These are phyloP conservation scores for Antechinus stuartii DNA, from an alignment of 2,113 vertebrate species.

Conservation along the genomic window DNA sequence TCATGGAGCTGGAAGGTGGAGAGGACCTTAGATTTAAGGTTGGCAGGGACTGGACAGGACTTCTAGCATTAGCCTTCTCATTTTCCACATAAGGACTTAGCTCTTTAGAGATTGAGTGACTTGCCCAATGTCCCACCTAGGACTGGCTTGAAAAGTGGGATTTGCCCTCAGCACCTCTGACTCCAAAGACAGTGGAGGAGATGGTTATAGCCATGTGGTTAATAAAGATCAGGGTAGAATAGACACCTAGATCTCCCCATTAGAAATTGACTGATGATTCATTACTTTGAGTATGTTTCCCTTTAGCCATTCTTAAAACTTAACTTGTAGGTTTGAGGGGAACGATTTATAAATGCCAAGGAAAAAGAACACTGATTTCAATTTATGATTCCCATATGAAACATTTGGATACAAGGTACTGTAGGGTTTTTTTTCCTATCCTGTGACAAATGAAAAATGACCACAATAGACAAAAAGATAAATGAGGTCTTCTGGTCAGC, in stretches of 20 bases:
- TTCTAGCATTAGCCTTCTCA: not conserved
- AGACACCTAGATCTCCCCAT: not conserved
- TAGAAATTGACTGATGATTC: not conserved
- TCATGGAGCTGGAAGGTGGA: not conserved
- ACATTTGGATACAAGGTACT: not conserved
- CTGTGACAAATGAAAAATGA: not conserved
- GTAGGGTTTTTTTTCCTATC: not conserved
- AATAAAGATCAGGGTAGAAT: not conserved
- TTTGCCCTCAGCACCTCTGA: not conserved
- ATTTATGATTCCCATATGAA: not conserved
- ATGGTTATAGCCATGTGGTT: not conserved
- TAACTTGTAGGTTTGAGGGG: conserved; percentile 4
- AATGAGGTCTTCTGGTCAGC: not conserved
- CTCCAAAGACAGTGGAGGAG: not conserved
- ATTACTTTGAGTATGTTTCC: not conserved
- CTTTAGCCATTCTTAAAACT: conserved; percentile 13
- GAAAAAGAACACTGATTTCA: conserved; percentile 50
- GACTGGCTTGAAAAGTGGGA: not conserved
- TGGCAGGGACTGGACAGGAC: not conserved
- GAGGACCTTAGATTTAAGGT: not conserved
- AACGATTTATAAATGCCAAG: conserved; percentile 50
- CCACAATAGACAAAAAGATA: not conserved
- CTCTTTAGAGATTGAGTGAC: not conserved
- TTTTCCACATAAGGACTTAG: not conserved
- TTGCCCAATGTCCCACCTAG: not conserved